Percentiles rank a stretch among this genome's conserved stretches.
Evolutionary conservation across 2,888 invertebrate species (phyloP).

Genomic region (Athrips mouffetella): DNA sequence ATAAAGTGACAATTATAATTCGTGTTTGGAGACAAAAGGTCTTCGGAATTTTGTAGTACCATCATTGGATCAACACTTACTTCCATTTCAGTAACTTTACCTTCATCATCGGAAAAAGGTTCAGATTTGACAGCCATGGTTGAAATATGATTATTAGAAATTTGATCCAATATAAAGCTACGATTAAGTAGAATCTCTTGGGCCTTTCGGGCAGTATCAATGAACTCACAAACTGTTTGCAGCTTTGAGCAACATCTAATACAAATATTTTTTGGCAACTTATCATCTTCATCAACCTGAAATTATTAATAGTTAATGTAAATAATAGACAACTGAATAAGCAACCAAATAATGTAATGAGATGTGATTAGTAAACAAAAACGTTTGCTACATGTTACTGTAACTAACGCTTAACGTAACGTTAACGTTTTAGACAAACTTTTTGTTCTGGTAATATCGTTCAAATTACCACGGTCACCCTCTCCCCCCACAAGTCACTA

Average conservation of each 20-base stretch:
- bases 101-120: slow-evolving; percentile 35
- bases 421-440: no score
- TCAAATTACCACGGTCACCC: no score
- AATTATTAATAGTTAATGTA: slow-evolving; percentile 22
- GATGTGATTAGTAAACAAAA: no score
- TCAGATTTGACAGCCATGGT: slow-evolving; percentile 32
- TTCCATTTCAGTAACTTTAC: slow-evolving; percentile 78
- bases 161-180: slow-evolving; percentile 60
- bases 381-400: no score
- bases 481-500: no score
- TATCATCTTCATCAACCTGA: slow-evolving; percentile 82
- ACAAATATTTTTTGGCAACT: slow-evolving; percentile 83
- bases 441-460: no score
- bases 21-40: slow-evolving; percentile 34
- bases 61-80: slow-evolving; percentile 84
- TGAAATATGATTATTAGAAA: slow-evolving; percentile 37
- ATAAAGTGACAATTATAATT: slow-evolving; percentile 27
- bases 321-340: not conserved
- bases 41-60: slow-evolving; percentile 79
- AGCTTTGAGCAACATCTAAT: slow-evolving; percentile 80
- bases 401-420: no score
- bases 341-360: no score
- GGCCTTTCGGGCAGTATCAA: slow-evolving; percentile 80
- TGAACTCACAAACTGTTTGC: slow-evolving; percentile 82
- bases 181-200: slow-evolving; percentile 76